phyloP scores from a whole-genome alignment of 2,888 invertebrate species.

The Poecilobothrus nobilitatus region DNA sequence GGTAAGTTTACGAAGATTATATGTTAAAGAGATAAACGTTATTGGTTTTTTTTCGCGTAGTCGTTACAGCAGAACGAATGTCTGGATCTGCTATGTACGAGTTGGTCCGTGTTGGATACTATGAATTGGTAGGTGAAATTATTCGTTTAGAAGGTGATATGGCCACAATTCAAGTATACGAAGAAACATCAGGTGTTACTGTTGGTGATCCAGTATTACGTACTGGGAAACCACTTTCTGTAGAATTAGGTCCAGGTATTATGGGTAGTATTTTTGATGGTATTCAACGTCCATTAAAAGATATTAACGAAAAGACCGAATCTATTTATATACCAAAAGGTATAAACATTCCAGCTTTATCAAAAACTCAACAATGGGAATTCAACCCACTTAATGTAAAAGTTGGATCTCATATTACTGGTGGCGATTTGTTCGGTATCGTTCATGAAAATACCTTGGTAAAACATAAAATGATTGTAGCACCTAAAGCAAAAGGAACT shows the following conservation, averaged over 20 bases:
- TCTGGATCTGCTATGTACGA: conserved; percentile 99
- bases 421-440: conserved; percentile 92
- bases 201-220: conserved; percentile 98
- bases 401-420: conserved; percentile 96
- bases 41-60: conserved; percentile 45
- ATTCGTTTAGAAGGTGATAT: conserved; percentile 99
- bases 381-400: conserved; percentile 79
- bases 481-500: conserved; percentile 91
- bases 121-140: conserved; percentile 97
- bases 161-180: conserved; percentile 99
- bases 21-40: not conserved
- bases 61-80: conserved; percentile 99
- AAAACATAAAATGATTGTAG: conserved; percentile 92
- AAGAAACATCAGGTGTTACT: conserved; percentile 95
- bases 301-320: conserved; percentile 85
- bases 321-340: conserved; percentile 99
- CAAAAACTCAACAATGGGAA: conserved; percentile 78
- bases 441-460: conserved; percentile 97
- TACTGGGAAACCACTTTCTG: conserved; percentile 97
- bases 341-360: conserved; percentile 87
- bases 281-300: conserved; percentile 96
- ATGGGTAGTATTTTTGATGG: conserved; percentile 99
- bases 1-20: conserved; percentile 49
- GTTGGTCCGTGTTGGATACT: conserved; percentile 96
- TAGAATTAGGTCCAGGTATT: conserved; percentile 98